A percentile compares a stretch with the other conserved stretches of the same genome.
Conservation (phyloP, 2,797 vertebrate genomes). For the Macropus fuliginosus region DNA sequence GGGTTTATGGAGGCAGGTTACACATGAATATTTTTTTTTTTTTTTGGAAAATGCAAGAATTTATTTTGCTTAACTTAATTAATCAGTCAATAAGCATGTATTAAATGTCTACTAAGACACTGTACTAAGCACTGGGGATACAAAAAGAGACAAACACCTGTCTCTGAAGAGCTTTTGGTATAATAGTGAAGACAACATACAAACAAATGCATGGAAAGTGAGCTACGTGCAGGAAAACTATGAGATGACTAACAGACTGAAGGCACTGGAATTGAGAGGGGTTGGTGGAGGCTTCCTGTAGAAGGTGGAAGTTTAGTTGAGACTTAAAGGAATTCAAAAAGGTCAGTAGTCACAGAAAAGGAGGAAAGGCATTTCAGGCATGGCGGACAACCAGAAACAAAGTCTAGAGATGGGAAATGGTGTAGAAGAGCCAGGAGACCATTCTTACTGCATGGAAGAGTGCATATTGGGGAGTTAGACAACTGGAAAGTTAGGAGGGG, state of each 20-base stretch:
- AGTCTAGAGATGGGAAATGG: neutral
- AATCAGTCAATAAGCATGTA: neutral
- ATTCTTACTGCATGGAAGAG: neutral
- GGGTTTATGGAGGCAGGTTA: neutral
- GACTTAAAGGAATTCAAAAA: neutral
- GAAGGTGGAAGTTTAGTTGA: neutral
- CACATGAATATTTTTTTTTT: neutral
- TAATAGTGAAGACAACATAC: neutral
- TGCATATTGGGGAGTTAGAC: neutral
- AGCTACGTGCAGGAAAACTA: neutral
- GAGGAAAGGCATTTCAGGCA: neutral
- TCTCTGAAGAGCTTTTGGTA: constrained; percentile 17
- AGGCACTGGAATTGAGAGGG: neutral
- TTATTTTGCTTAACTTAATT: neutral
- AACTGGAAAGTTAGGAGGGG: too few species aligned
- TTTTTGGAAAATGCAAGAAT: neutral
- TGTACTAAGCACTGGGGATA: neutral
- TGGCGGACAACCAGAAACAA: too few species aligned
- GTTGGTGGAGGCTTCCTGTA: neutral
- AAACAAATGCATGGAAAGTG: neutral
- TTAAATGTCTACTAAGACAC: constrained; percentile 1
- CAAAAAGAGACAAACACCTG: constrained; percentile 39
- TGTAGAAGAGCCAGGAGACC: neutral
- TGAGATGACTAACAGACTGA: neutral
- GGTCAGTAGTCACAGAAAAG: neutral